phyloP scores from a whole-genome alignment of 1,140 invertebrate species.

The Drosophila triauraria region DNA sequence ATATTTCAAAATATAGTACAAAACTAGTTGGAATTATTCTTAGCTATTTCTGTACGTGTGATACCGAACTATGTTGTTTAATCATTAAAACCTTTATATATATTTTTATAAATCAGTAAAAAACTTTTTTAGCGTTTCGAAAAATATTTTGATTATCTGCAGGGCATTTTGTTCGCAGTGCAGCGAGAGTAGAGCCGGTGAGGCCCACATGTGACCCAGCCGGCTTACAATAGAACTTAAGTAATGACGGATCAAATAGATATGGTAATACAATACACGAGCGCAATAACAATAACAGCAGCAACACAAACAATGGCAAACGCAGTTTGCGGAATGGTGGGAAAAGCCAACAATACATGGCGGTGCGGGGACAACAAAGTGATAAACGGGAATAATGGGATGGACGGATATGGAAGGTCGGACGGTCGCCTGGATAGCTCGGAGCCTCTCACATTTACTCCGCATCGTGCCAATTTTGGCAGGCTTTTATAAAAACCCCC shows the following conservation, averaged over 20 bases:
- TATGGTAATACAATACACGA: constrained; percentile 51
- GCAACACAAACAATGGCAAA: constrained; percentile 30
- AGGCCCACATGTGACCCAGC: constrained; percentile 39
- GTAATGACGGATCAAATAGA: constrained; percentile 52
- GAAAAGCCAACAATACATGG: constrained; percentile 40
- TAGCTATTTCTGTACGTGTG: not conserved
- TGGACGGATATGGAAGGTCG: constrained; percentile 17
- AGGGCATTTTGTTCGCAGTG: not conserved
- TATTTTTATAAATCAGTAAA: no score
- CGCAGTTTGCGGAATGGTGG: constrained; percentile 44
- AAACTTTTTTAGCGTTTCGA: no score
- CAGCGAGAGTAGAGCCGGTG: not conserved
- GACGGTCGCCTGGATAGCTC: not conserved
- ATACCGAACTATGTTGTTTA: no score
- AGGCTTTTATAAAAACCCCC: not conserved
- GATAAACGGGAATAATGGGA: constrained; percentile 42
- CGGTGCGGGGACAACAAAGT: constrained; percentile 29
- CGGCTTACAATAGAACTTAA: constrained; percentile 45
- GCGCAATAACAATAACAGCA: constrained; percentile 44
- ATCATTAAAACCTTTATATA: not conserved
- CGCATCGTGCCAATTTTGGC: constrained; percentile 12
- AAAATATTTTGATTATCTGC: not conserved
- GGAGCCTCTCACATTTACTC: constrained; percentile 6
- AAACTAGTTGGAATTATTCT: not conserved
- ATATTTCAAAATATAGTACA: not conserved